Evolutionary conservation across 1,140 invertebrate genomes (phyloP).

Genomic region (Latrodectus geometricus): DNA sequence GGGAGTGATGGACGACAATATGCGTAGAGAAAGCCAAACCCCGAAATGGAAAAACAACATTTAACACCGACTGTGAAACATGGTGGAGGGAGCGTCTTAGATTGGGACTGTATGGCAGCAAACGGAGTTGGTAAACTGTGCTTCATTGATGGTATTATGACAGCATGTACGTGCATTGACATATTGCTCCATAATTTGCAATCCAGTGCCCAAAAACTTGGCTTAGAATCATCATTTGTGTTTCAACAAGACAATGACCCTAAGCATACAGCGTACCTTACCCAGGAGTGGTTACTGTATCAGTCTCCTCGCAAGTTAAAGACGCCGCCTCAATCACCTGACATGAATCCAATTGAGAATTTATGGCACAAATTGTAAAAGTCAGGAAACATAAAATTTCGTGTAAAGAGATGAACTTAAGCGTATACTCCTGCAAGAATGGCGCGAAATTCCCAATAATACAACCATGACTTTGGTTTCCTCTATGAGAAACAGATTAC

Average conservation of each 20-base stretch:
- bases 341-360: no score
- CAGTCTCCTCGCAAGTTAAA: conserved; percentile 11
- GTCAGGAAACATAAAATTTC: no score
- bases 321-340: no score
- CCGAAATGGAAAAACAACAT: conserved; percentile 9
- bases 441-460: no score
- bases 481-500: no score
- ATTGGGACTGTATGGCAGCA: conserved; percentile 42
- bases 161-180: not conserved
- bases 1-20: not conserved
- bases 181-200: conserved; percentile 63
- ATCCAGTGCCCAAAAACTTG: conserved; percentile 61
- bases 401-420: no score
- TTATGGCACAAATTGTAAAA: no score
- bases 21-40: conserved; percentile 22
- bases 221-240: conserved; percentile 50
- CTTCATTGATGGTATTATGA: conserved; percentile 34
- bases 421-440: no score
- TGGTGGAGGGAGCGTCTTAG: conserved; percentile 18
- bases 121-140: conserved; percentile 17
- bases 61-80: conserved; percentile 33
- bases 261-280: conserved; percentile 66
- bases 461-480: no score
- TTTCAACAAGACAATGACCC: conserved; percentile 68
- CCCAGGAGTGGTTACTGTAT: conserved; percentile 62